Conservation (phyloP, 2,797 vertebrate species). For the Mareca penelope region DNA sequence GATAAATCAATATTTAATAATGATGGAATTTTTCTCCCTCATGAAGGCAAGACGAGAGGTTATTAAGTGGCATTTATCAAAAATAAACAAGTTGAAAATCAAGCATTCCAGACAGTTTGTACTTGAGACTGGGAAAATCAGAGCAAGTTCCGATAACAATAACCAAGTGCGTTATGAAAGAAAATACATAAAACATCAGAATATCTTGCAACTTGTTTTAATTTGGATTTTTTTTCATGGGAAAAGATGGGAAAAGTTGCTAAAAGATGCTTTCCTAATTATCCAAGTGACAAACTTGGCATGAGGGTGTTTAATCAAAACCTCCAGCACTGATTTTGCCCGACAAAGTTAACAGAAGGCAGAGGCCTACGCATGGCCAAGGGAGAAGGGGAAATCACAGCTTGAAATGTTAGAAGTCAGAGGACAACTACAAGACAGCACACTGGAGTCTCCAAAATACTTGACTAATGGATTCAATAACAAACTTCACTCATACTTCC, state of each 20-base stretch:
- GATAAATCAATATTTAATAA: conserved; percentile 53
- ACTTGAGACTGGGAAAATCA: not conserved
- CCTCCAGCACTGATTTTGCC: not conserved
- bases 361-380: not conserved
- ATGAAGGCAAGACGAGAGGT: not conserved
- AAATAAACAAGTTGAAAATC: conserved; percentile 34
- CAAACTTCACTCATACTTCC: not conserved
- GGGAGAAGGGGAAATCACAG: not conserved
- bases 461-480: not conserved
- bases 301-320: not conserved
- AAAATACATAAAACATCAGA: not conserved
- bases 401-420: not conserved
- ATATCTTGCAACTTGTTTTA: not conserved
- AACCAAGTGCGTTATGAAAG: not conserved
- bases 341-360: not conserved
- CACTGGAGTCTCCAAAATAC: not conserved
- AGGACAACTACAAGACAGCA: not conserved
- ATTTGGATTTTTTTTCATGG: not conserved
- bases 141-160: not conserved
- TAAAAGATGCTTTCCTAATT: not conserved
- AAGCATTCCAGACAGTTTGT: not conserved
- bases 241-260: not conserved
- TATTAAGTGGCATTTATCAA: conserved; percentile 52
- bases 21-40: not conserved
- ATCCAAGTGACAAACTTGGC: not conserved